Evolutionary conservation across 2,797 vertebrate genomes (phyloP).

Genomic region (Siniperca obscura): DNA sequence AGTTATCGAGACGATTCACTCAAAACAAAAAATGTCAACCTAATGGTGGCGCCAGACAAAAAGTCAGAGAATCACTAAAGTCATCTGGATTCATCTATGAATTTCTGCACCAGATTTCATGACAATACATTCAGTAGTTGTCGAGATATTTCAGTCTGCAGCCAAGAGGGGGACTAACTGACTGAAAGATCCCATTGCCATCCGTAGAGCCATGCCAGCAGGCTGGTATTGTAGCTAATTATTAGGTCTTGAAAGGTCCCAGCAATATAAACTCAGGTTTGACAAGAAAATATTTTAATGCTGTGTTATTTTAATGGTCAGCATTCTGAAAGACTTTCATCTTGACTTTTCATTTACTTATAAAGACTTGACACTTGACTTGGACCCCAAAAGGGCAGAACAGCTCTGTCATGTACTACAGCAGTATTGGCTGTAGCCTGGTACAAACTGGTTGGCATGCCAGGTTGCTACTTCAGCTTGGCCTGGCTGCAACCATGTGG

Average conservation of each 20-base stretch:
- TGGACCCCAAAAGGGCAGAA: not conserved
- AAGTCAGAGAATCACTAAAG: not conserved
- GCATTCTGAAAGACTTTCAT: not conserved
- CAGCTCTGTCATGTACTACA: conserved; percentile 4
- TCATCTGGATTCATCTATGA: not conserved
- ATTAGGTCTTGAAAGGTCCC: not conserved
- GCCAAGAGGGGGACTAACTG: no score
- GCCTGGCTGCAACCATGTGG: conserved; percentile 23
- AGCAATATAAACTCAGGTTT: not conserved
- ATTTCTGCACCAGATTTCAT: not conserved
- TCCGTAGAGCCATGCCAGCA: not conserved
- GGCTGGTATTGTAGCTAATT: not conserved
- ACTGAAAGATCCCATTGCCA: no score
- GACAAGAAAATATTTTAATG: not conserved
- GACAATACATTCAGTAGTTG: not conserved
- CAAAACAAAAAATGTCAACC: not conserved
- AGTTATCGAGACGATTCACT: not conserved
- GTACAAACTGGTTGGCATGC: not conserved
- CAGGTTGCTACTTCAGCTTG: conserved; percentile 9
- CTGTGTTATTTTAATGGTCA: not conserved
- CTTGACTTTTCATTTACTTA: not conserved
- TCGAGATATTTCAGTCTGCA: no score
- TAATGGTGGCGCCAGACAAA: not conserved
- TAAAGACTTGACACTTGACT: not conserved
- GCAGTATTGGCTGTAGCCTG: conserved; percentile 8